Evolutionary conservation across 2,113 vertebrate species (phyloP).

Genomic region (Delphinus delphis): DNA sequence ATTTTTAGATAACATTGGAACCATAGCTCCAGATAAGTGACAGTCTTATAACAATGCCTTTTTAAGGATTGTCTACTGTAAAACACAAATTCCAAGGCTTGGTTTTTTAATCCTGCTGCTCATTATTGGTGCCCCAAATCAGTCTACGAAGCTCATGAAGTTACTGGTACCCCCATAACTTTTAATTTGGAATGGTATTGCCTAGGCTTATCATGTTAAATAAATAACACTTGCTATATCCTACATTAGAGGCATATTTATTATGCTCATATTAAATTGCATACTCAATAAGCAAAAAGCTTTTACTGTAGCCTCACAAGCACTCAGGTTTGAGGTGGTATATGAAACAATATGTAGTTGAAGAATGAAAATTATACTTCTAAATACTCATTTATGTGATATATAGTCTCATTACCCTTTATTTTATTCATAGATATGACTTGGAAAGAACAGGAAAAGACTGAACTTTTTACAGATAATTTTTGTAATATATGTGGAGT

Average conservation of each 20-base stretch:
- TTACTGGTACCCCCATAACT: not conserved
- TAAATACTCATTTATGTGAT: constrained; percentile 46
- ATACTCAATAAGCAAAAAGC: not conserved
- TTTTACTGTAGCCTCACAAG: not conserved
- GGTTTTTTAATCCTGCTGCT: not conserved
- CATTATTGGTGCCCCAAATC: not conserved
- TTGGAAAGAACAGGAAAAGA: constrained; percentile 71
- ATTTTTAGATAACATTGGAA: constrained; percentile 38
- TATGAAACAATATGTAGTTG: not conserved
- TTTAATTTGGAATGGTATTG: not conserved
- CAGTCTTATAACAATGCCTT: constrained; percentile 11
- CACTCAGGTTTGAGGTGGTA: constrained; percentile 45
- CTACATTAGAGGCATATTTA: constrained; percentile 8
- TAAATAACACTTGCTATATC: constrained; percentile 31
- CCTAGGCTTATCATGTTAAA: constrained; percentile 5
- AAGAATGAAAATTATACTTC: constrained; percentile 33
- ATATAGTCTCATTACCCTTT: constrained; percentile 19
- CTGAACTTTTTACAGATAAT: constrained; percentile 84
- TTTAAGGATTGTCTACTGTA: not conserved
- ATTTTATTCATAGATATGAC: constrained; percentile 61
- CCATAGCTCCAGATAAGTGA: not conserved
- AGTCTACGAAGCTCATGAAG: not conserved
- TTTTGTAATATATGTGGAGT: constrained; percentile 90
- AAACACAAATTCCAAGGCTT: constrained; percentile 6
- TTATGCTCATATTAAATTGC: not conserved